phyloP scores from a whole-genome alignment of 2,888 invertebrate genomes.

The Chesias legatella region DNA sequence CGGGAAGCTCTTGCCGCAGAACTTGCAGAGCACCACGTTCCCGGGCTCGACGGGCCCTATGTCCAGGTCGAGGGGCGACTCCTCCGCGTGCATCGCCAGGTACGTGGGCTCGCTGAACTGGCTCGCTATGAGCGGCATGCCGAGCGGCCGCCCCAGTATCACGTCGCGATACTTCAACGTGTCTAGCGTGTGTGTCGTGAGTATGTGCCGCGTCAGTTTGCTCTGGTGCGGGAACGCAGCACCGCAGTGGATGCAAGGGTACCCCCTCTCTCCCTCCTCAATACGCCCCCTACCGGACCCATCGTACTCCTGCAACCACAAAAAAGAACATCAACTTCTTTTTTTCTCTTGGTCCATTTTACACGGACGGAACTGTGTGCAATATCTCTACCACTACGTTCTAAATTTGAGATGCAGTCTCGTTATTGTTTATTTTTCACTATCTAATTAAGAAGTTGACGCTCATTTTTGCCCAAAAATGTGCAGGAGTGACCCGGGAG shows the following conservation, averaged over 20 bases:
- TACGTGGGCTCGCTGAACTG: slow-evolving; percentile 73
- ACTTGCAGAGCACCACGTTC: slow-evolving; percentile 93
- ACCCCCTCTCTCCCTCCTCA: slow-evolving; percentile 79
- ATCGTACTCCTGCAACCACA: slow-evolving; percentile 95
- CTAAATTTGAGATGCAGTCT: slow-evolving; percentile 78
- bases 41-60: slow-evolving; percentile 83
- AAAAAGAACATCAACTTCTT: slow-evolving; percentile 94
- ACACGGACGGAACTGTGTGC: slow-evolving; percentile 72
- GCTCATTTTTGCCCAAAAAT: slow-evolving; percentile 90
- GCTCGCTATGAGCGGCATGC: slow-evolving; percentile 62
- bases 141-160: slow-evolving; percentile 62
- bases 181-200: slow-evolving; percentile 93
- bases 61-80: slow-evolving; percentile 81
- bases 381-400: slow-evolving; percentile 75
- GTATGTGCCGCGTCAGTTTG: slow-evolving; percentile 93
- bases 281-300: slow-evolving; percentile 81
- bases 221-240: slow-evolving; percentile 93
- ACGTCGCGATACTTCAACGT: slow-evolving; percentile 92
- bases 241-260: slow-evolving; percentile 94
- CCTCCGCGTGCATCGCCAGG: slow-evolving; percentile 76
- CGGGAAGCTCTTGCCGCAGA: slow-evolving; percentile 95
- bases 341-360: slow-evolving; percentile 75
- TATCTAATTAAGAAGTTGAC: slow-evolving; percentile 89
- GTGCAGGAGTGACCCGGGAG: slow-evolving; percentile 79
- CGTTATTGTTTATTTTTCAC: slow-evolving; percentile 61